phyloP scores from a whole-genome alignment of 1,140 invertebrate genomes.

The Drosophila ficusphila region DNA sequence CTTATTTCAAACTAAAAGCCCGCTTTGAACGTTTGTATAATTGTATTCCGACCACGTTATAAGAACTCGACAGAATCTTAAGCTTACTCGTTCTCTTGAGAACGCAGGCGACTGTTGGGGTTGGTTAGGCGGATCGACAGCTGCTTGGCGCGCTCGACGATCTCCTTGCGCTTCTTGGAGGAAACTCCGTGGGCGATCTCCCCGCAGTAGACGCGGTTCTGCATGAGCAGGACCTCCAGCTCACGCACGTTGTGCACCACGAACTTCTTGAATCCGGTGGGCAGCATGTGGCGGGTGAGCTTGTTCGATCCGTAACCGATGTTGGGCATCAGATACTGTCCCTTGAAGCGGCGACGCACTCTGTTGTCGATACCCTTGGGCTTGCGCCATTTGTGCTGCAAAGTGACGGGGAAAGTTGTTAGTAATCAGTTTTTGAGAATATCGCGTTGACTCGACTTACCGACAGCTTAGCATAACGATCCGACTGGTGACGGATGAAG shows the following conservation, averaged over 20 bases:
- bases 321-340: conserved; percentile 99
- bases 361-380: conserved; percentile 98
- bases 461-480: conserved; percentile 97
- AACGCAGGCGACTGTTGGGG: conserved; percentile 96
- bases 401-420: neutral
- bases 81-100: conserved; percentile 98
- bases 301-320: conserved; percentile 99
- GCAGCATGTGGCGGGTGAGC: conserved; percentile 97
- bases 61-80: conserved; percentile 66
- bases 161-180: conserved; percentile 97
- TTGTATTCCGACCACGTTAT: conserved; percentile 72
- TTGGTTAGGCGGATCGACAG: conserved; percentile 98
- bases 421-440: neutral
- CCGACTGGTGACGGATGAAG: conserved; percentile 98
- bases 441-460: conserved; percentile 86
- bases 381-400: conserved; percentile 87
- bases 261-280: conserved; percentile 98
- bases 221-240: conserved; percentile 99
- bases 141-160: conserved; percentile 98
- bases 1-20: conserved; percentile 8
- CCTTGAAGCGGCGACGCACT: conserved; percentile 99
- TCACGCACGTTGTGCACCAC: conserved; percentile 89
- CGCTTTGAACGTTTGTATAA: conserved; percentile 60
- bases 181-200: conserved; percentile 99
- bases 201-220: conserved; percentile 98